phyloP scores from a whole-genome alignment of 2,113 vertebrate species.

The Gobio gobio region DNA sequence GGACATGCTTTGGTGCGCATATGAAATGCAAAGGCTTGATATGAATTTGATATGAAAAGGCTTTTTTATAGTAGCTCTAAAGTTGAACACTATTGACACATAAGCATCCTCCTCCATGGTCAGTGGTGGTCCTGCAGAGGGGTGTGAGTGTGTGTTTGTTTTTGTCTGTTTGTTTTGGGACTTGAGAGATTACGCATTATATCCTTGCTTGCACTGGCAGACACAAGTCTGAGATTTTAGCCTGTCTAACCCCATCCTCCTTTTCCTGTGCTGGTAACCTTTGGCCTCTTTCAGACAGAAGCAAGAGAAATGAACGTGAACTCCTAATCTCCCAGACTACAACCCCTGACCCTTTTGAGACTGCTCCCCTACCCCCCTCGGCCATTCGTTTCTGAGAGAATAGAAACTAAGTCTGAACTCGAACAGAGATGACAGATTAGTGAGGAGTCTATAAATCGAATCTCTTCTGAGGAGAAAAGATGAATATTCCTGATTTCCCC shows the following conservation, averaged over 20 bases:
- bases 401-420: constrained; percentile 14
- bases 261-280: constrained; percentile 47
- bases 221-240: constrained; percentile 29
- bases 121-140: not conserved
- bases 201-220: constrained; percentile 18
- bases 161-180: constrained; percentile 24
- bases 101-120: constrained; percentile 18
- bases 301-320: constrained; percentile 61
- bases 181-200: constrained; percentile 21
- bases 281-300: constrained; percentile 55
- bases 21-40: too few species aligned
- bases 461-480: constrained; percentile 10
- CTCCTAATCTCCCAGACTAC: constrained; percentile 42
- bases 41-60: too few species aligned
- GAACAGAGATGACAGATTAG: constrained; percentile 47
- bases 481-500: constrained; percentile 29
- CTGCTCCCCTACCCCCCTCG: constrained; percentile 35
- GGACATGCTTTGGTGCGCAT: too few species aligned
- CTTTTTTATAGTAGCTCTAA: not conserved
- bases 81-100: not conserved
- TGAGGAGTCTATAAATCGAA: constrained; percentile 27
- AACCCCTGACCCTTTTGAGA: constrained; percentile 52
- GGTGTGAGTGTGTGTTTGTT: constrained; percentile 15
- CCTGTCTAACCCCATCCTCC: not conserved
- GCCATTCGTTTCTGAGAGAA: constrained; percentile 35